Conservation (phyloP, 2,113 vertebrate species). For the Brachionichthys hirsutus region DNA sequence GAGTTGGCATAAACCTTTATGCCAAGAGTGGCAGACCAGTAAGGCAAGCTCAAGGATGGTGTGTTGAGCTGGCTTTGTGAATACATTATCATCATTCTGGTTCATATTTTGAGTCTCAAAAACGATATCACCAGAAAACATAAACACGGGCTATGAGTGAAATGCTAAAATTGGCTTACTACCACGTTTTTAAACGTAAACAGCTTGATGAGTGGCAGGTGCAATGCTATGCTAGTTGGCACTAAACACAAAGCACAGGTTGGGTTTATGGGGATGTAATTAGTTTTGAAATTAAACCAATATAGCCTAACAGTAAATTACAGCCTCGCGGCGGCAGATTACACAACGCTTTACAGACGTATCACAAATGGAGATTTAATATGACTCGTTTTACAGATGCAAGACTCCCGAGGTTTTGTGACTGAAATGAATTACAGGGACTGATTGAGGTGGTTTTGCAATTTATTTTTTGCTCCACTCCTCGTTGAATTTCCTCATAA, state of each 20-base stretch:
- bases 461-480: not conserved
- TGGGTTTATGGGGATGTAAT: not conserved
- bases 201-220: not conserved
- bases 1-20: too few relatives aligned
- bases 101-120: too few relatives aligned
- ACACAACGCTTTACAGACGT: not conserved
- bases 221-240: not conserved
- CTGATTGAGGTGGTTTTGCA: not conserved
- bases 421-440: not conserved
- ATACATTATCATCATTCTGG: too few relatives aligned
- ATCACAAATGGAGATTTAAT: not conserved
- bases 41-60: too few relatives aligned
- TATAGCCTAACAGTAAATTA: not conserved
- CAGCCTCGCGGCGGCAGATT: not conserved
- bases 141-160: too few relatives aligned
- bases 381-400: not conserved
- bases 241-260: not conserved
- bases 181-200: not conserved
- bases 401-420: not conserved
- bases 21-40: too few relatives aligned
- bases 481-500: not conserved
- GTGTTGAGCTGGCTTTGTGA: too few relatives aligned
- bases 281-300: not conserved
- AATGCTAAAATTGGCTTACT: too few relatives aligned
- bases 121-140: too few relatives aligned